A percentile compares a stretch with the other conserved stretches of the same genome.
Conservation (phyloP, 2,888 invertebrate genomes). For the Drepana falcataria region DNA sequence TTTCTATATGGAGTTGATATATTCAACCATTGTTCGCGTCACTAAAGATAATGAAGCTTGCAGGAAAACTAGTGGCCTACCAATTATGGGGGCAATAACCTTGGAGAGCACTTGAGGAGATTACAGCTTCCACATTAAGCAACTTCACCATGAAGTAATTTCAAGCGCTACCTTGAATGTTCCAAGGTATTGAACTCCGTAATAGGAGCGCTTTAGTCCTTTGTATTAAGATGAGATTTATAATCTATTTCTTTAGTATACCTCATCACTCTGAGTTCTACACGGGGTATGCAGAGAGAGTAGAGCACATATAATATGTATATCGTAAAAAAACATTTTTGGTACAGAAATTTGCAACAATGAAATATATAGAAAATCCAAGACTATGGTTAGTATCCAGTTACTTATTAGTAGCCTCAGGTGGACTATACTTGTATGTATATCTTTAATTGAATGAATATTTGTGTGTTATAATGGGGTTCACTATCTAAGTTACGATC, state of each 20-base stretch:
- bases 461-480: slow-evolving; percentile 8
- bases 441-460: no score
- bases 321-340: no score
- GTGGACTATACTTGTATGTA: no score
- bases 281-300: no score
- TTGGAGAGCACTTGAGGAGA: background rate
- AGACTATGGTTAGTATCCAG: no score
- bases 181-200: background rate
- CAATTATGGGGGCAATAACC: background rate
- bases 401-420: no score
- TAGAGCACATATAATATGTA: no score
- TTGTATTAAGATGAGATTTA: background rate
- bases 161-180: background rate
- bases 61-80: background rate
- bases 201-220: background rate
- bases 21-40: background rate
- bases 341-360: no score
- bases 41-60: background rate
- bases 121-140: background rate
- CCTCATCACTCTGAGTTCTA: no score
- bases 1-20: background rate
- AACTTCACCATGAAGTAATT: background rate
- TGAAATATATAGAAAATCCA: no score
- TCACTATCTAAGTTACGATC: slow-evolving; percentile 7
- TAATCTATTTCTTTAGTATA: no score